These are phyloP conservation scores for Poecile montanus DNA, from an alignment of 2,797 vertebrate species.

Conservation along the genomic window DNA sequence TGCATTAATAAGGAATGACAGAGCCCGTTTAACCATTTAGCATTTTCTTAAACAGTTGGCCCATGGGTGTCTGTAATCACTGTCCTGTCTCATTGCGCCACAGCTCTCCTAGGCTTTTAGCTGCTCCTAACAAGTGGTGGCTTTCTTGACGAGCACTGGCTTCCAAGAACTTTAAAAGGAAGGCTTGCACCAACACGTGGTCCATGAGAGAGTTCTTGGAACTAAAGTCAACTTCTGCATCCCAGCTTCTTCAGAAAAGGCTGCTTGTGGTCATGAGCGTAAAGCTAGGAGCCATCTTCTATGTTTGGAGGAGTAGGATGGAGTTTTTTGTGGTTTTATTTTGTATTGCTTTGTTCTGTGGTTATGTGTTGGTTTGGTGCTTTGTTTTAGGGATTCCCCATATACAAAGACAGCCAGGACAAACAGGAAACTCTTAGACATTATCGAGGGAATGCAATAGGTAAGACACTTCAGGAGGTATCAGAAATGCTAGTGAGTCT, in stretches of 20 bases:
- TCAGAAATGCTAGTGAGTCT: neutral
- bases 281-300: neutral
- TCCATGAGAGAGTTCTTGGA: neutral
- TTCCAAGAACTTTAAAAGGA: neutral
- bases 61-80: neutral
- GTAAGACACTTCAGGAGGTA: neutral
- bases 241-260: neutral
- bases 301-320: neutral
- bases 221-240: neutral
- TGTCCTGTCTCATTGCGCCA: neutral
- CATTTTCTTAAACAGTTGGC: neutral
- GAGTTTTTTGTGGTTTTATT: fast-evolving
- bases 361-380: neutral
- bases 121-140: neutral
- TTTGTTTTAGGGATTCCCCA: neutral
- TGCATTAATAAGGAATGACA: neutral
- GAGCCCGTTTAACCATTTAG: neutral
- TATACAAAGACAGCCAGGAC: neutral
- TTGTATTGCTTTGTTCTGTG: neutral
- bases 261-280: fast-evolving
- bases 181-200: fast-evolving
- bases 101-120: neutral
- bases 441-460: neutral
- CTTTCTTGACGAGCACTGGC: neutral
- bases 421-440: neutral